Conservation (phyloP, 2,888 invertebrate genomes). For the Desoria tigrina region DNA sequence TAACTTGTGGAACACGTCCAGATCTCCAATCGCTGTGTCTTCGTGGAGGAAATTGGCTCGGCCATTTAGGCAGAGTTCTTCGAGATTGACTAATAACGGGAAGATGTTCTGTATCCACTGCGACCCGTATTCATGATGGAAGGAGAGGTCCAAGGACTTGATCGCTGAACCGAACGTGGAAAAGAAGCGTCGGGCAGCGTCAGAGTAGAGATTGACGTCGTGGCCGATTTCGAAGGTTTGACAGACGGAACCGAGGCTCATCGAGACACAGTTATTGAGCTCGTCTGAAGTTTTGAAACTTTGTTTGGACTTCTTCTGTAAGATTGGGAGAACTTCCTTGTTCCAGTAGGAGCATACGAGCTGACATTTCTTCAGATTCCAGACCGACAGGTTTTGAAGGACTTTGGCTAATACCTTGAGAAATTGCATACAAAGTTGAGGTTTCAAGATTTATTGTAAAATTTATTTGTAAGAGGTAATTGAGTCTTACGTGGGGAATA, state of each 20-base stretch:
- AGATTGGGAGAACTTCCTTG: constrained; percentile 17
- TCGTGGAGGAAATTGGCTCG: constrained; percentile 32
- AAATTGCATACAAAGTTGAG: neutral
- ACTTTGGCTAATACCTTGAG: constrained; percentile 25
- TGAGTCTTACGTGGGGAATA: constrained; percentile 31
- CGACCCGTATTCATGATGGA: constrained; percentile 33
- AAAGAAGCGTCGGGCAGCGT: constrained; percentile 21
- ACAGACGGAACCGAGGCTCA: constrained; percentile 12
- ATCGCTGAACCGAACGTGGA: constrained; percentile 22
- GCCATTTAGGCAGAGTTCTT: constrained; percentile 39
- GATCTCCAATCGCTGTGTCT: constrained; percentile 23
- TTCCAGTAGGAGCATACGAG: constrained; percentile 34
- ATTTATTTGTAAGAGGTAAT: constrained; percentile 5
- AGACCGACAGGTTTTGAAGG: constrained; percentile 28
- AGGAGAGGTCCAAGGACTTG: constrained; percentile 33
- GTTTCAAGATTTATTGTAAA: constrained; percentile 5
- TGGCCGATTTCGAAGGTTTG: constrained; percentile 28
- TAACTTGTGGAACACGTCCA: constrained; percentile 22
- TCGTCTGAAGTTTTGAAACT: constrained; percentile 17
- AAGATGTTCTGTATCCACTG: constrained; percentile 19
- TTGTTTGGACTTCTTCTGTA: constrained; percentile 30
- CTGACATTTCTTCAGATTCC: constrained; percentile 36
- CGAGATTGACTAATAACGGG: constrained; percentile 20
- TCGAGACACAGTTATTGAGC: neutral
- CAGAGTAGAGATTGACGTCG: constrained; percentile 28